Percentiles rank a stretch among this genome's conserved stretches.
Evolutionary conservation across 2,113 vertebrate species (phyloP).

Genomic region (Cyanoliseus patagonus): DNA sequence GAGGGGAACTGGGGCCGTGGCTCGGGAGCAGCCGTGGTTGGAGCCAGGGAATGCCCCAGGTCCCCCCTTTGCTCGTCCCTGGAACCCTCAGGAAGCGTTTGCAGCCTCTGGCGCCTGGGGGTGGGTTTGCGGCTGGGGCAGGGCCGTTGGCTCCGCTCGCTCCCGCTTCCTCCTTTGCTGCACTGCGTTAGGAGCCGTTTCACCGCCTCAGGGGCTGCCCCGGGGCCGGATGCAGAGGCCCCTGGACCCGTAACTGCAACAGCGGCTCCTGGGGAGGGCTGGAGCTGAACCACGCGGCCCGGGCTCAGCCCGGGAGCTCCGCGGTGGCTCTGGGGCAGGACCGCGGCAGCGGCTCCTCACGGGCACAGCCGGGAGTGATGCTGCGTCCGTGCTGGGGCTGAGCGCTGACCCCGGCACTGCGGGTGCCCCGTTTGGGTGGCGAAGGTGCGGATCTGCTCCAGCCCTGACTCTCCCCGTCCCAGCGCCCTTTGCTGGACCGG

Average conservation of each 20-base stretch:
- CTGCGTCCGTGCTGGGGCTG: accelerated
- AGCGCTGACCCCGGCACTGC: neutral
- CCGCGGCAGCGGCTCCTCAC: accelerated
- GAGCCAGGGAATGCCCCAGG: neutral
- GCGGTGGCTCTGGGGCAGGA: neutral
- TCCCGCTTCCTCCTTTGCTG: neutral
- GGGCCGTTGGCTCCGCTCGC: neutral
- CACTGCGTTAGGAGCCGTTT: accelerated
- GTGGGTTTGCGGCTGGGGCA: neutral
- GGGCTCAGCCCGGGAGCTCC: neutral
- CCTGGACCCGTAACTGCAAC: neutral
- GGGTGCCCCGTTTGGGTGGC: neutral
- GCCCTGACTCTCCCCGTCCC: neutral
- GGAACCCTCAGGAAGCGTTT: neutral
- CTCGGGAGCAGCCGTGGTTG: neutral
- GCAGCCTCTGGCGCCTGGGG: neutral
- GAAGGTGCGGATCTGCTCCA: accelerated
- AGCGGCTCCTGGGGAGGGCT: neutral
- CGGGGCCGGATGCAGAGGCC: neutral
- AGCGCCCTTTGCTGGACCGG: accelerated
- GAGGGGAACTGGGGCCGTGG: neutral
- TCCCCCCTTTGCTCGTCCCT: neutral
- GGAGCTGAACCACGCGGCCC: neutral
- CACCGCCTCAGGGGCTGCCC: neutral
- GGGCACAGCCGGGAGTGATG: accelerated